Base-by-base conservation (phyloP, 2,888 invertebrate species). In the Pyrrhosoma nymphula region DNA sequence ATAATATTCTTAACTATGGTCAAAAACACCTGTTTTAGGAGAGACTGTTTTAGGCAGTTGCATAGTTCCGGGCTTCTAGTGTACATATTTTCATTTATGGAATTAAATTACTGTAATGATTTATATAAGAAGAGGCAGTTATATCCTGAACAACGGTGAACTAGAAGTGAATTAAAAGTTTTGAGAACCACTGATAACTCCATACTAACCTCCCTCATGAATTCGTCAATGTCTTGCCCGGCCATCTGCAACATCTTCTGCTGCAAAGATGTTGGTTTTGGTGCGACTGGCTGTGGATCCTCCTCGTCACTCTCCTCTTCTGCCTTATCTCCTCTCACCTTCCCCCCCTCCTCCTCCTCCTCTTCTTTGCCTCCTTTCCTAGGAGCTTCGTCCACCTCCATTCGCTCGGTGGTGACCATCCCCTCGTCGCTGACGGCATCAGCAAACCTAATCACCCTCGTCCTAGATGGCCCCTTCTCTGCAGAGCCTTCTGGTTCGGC, bases 141-240 rank as follows among this genome's bases (percentile, higher is more conserved):
- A 47, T 8, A 47, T 47, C 2, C 47, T 47, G 47, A 47, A 47
- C 47, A 4, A 47, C 8, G 2, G 8, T 8, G 8, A 4, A 47
- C 2, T 2, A 8, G 2, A 8, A 47, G 4, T 47, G 47, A 47
- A 8, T 8, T 47, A 47, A 47, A 4, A 47, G 4, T 47, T 4
- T 47, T 47, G 47, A 47, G 47, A 2, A 8, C 4, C 47, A 47
- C 47, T 47, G 16, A 4, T 60, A 60, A 20, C 1, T 60, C 20
- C 20, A 55, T 89, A 95, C 82, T 95, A 95, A 97, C 96, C 96
- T 99, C 99, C 96, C 98, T 98, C 98, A 99, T 99, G 96, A 99
- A 99, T 96, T 98, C 98, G 96, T 99, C 99, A 39, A 99, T 98
- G 96, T 99, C 99, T 97, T 99, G 99, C 0, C 99, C 99, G 23